Evolutionary conservation across 2,113 vertebrate species (phyloP).

Genomic region (Acanthochromis polyacanthus): DNA sequence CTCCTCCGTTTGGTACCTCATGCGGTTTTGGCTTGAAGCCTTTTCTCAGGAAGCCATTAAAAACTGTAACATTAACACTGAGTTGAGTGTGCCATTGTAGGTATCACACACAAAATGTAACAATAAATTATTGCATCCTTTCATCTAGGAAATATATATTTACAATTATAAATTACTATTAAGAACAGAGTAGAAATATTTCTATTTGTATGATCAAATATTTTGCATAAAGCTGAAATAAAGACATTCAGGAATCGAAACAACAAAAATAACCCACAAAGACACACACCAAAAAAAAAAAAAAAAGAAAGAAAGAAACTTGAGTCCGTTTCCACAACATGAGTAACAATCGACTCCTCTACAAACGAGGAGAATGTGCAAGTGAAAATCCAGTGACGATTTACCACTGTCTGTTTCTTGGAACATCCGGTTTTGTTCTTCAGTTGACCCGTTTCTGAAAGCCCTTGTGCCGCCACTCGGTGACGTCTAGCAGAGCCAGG

Average conservation of each 20-base stretch:
- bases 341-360: slow-evolving; percentile 38
- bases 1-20: slow-evolving; percentile 22
- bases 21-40: slow-evolving; percentile 20
- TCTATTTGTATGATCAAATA: slow-evolving; percentile 64
- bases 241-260: slow-evolving; percentile 27
- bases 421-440: background rate
- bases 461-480: background rate
- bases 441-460: slow-evolving; percentile 4
- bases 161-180: slow-evolving; percentile 81
- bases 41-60: slow-evolving; percentile 24
- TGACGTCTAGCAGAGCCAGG: slow-evolving; percentile 88
- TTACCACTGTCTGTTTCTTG: slow-evolving; percentile 16
- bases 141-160: slow-evolving; percentile 72
- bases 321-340: slow-evolving; percentile 61
- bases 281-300: slow-evolving; percentile 34
- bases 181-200: slow-evolving; percentile 56
- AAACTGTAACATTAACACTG: slow-evolving; percentile 7
- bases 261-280: slow-evolving; percentile 22
- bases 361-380: slow-evolving; percentile 62
- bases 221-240: slow-evolving; percentile 58
- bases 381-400: slow-evolving; percentile 52
- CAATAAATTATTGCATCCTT: slow-evolving; percentile 59
- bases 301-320: slow-evolving; percentile 42
- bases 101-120: slow-evolving; percentile 27
- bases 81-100: slow-evolving; percentile 1